Base-by-base conservation (phyloP, 2,797 vertebrate genomes). In the Crocidura indochinensis region DNA sequence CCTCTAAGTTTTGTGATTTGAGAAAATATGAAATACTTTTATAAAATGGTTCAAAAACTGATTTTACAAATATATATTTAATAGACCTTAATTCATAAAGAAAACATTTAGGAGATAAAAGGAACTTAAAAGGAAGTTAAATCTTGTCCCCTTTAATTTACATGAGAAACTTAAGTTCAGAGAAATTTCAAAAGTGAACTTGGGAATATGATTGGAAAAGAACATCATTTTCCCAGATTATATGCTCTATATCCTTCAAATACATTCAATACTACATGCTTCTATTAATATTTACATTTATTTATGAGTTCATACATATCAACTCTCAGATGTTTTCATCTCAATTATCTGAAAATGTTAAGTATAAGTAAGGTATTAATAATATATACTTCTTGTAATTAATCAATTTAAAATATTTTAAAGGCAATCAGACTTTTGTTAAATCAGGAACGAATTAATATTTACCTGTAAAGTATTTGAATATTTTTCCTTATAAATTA, bases 401-500 rank as follows among this genome's bases (percentile, higher is more conserved):
- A 64, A 27, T 65, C 44, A 20, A 78, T 79, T 82, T 91, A 73
- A 71, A 87, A 84, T 71, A 88, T 62, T 87, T 80, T 27, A 49
- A 17, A 87, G 31, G 2, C 46, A 77, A 80, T 80, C 65, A 82
- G 7, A 84, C 64, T 89, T 88, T 51, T 75, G n/a, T 75, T 79
- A 76, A 73, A 74, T 74, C 53, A 71, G 51, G 88, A 80, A 69
- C 15, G 71, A 20, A 79, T 11, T 2, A 62, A 73, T 72, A 90
- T 64, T 73, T 73, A 74, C 60, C 9, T 84, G 2, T 71, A 79
- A 87, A 73, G 27, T 68, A 77, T 69, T 73, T 79, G 47, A 3
- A 6, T 75, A 77, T 2, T 12, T 9, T 90, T 12, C 76, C 46
- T 65, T 38, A 38, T 38, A 38, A 38, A 38, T 38, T 38, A 38